Percentiles rank a stretch among this genome's conserved stretches.
Evolutionary conservation across 1,140 invertebrate genomes (phyloP).

Genomic region (Bombus difficillimus): DNA sequence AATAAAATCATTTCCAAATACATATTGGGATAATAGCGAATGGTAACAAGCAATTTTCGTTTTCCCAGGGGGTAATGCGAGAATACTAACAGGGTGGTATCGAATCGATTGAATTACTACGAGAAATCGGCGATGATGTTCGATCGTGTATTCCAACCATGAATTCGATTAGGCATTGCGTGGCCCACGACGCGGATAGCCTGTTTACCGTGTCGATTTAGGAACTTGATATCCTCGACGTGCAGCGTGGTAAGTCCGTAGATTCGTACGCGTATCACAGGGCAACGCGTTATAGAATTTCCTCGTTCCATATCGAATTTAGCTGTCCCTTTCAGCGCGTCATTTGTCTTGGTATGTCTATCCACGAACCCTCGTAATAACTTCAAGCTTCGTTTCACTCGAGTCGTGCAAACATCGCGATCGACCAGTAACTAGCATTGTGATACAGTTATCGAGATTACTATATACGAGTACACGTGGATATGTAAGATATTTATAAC

Average conservation of each 20-base stretch:
- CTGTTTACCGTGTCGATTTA: constrained; percentile 1
- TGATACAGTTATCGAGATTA: background rate
- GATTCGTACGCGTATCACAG: constrained; percentile 1
- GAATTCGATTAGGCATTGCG: constrained; percentile 18
- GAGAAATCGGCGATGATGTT: background rate
- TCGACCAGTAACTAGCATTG: background rate
- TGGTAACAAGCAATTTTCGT: background rate
- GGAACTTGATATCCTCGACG: background rate
- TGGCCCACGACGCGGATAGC: background rate
- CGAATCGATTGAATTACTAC: constrained; percentile 5
- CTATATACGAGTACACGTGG: too few species aligned
- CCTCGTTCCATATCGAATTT: constrained; percentile 27
- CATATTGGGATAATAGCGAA: background rate
- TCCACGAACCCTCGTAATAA: background rate
- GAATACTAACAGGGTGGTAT: background rate
- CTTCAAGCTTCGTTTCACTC: background rate
- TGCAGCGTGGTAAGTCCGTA: background rate
- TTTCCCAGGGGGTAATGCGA: background rate
- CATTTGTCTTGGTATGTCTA: constrained; percentile 23
- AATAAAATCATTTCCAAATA: background rate
- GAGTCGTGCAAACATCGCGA: background rate
- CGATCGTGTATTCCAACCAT: background rate
- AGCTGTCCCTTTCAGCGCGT: background rate
- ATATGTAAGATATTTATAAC: too few species aligned
- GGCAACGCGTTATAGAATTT: constrained; percentile 26